Percentiles rank a stretch among this genome's conserved stretches.
phyloP scores from a whole-genome alignment of 2,797 vertebrate species.

The Podarcis siculus region DNA sequence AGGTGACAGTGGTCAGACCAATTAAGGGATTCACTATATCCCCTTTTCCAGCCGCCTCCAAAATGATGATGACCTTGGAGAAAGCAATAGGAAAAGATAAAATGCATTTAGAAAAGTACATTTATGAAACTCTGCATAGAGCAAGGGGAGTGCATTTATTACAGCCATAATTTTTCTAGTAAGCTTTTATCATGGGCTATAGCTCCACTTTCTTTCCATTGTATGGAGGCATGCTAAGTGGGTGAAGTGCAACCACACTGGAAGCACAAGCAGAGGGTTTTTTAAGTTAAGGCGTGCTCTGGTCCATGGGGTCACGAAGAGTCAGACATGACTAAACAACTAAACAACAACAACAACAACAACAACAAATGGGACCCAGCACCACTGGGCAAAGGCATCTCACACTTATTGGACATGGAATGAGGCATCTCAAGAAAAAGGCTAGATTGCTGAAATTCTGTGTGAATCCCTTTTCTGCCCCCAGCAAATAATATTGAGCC shows the following conservation, averaged over 20 bases:
- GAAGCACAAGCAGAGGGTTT: background rate
- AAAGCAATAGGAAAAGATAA: conserved; percentile 39
- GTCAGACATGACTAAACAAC: no score
- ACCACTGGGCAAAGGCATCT: no score
- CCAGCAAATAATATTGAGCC: no score
- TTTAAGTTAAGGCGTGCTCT: background rate
- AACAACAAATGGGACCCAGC: no score
- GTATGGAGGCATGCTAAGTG: background rate
- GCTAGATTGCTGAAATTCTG: no score
- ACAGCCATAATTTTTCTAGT: conserved; percentile 55
- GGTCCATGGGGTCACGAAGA: no score
- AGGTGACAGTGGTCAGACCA: background rate
- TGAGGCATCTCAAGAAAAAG: no score
- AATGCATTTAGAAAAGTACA: conserved; percentile 40
- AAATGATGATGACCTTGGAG: background rate
- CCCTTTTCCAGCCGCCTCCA: conserved; percentile 1
- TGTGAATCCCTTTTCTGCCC: no score
- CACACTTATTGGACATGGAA: no score
- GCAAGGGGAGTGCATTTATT: conserved; percentile 53
- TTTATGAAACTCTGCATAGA: conserved; percentile 41
- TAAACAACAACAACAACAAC: no score
- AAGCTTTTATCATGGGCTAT: conserved; percentile 17
- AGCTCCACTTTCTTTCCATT: conserved; percentile 24
- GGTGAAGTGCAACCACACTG: no score
- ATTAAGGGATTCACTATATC: conserved; percentile 6